These are phyloP conservation scores for Ceratotherium simum DNA, from an alignment of 2,113 vertebrate genomes.

Conservation along the genomic window DNA sequence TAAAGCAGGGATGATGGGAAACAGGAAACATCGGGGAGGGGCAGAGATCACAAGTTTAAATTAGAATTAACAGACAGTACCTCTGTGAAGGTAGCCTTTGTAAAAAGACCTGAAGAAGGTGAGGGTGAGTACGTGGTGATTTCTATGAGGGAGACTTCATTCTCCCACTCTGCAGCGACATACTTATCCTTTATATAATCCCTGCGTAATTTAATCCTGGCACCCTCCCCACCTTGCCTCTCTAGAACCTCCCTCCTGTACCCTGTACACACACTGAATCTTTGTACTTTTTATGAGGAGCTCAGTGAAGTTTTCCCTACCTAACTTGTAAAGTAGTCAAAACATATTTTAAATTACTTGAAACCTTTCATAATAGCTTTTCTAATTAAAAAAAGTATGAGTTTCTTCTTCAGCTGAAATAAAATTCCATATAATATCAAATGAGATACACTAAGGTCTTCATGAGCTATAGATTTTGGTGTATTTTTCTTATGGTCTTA, in stretches of 20 bases:
- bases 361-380: constrained; percentile 14
- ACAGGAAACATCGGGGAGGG: background rate
- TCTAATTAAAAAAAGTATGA: background rate
- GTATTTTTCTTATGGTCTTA: background rate
- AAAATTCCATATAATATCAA: constrained; percentile 1
- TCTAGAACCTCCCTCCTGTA: background rate
- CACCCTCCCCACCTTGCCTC: background rate
- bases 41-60: background rate
- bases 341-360: background rate
- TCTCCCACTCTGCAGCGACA: background rate
- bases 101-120: background rate
- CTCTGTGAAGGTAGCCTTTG: background rate
- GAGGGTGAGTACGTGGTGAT: background rate
- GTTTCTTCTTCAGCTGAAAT: background rate
- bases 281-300: background rate
- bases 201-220: too few relatives aligned
- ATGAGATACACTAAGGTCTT: background rate
- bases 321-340: constrained; percentile 13
- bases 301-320: background rate
- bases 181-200: background rate
- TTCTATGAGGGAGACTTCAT: background rate
- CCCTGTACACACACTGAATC: background rate
- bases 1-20: background rate
- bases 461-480: background rate
- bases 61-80: background rate